Evolutionary conservation across 2,888 invertebrate species (phyloP), one percentile per base, ranked within the genome.

Genomic region (Aphidoletes aphidimyza): DNA sequence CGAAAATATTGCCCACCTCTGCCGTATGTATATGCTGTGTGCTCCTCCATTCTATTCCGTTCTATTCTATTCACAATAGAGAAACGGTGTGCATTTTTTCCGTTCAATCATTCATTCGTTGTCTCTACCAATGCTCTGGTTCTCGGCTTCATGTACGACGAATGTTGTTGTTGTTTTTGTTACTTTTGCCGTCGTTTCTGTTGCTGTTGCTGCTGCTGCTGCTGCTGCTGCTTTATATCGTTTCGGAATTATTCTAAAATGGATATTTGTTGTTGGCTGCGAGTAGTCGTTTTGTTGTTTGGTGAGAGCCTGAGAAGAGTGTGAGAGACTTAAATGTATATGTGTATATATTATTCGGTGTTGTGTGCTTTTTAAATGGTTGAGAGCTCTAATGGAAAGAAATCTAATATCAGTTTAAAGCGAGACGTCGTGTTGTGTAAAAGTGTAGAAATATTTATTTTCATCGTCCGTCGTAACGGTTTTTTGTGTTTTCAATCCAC

Each of bases 381-480:
- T 69, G 69, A 69, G 69, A 69, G 69, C 69, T 69, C 69, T 69
- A 69, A 69, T 69, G 69, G 69, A 69, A 69, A 69, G 69, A 69
- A 69, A 69, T 69, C 69, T 69, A 69, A 69, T 69, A 69, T 83
- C 83, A 83, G 83, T 83, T 26, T 83, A 83, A 83, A 83, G 14
- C 83, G 83, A 42, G 42, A 83, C 83, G 83, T 83, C 83, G 83
- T 83, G 83, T 83, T 83, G 83, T 83, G 69, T 69, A 69, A 69
- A 69, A 69, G 69, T 69, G 69, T 69, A 69, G 69, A 69, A 69
- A 69, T 69, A 69, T 69, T 69, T 69, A 30, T 69, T 69, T 69
- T 69, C 69, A 69, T 30, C 69, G 69, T 69, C 69, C 69, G 69
- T 69, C 69, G 69, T 69, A 69, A 69, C 69, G 69, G 69, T 69